Evolutionary conservation across 2,113 vertebrate species (phyloP).

Genomic region (Cyphomyrus plagiostoma): DNA sequence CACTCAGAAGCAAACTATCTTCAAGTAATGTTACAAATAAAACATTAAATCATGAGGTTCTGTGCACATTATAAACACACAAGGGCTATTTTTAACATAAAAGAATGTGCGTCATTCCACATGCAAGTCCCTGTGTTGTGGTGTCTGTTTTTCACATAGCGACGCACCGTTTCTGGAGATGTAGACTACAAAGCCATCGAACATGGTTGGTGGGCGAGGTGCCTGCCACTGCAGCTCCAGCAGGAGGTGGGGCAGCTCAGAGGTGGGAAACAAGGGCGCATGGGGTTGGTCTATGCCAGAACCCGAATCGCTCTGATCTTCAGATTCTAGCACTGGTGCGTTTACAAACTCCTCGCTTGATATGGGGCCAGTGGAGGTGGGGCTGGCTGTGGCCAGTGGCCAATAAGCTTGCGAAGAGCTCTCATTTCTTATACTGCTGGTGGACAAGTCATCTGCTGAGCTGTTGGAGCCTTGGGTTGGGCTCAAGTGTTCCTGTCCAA

Average conservation of each 20-base stretch:
- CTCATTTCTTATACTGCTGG: constrained; percentile 34
- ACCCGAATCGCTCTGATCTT: constrained; percentile 53
- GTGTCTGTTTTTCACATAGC: background rate
- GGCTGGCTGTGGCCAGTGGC: constrained; percentile 52
- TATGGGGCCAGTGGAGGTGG: constrained; percentile 28
- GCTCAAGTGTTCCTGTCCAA: background rate
- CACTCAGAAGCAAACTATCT: background rate
- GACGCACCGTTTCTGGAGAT: constrained; percentile 77
- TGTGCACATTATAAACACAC: background rate
- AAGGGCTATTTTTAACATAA: background rate
- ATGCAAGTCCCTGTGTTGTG: background rate
- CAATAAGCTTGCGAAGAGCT: constrained; percentile 46
- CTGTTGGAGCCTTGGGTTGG: constrained; percentile 41
- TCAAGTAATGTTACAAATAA: background rate
- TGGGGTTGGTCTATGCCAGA: constrained; percentile 38
- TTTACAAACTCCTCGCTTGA: constrained; percentile 70
- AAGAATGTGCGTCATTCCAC: background rate
- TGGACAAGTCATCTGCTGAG: constrained; percentile 34
- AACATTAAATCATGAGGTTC: background rate
- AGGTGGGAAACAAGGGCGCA: constrained; percentile 34
- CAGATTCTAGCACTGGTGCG: constrained; percentile 54
- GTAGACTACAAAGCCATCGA: constrained; percentile 81
- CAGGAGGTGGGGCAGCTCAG: constrained; percentile 64
- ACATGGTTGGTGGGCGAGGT: constrained; percentile 73
- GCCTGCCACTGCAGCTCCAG: constrained; percentile 84